Conservation (phyloP, 2,888 invertebrate genomes). For the Danaus chrysippus region DNA sequence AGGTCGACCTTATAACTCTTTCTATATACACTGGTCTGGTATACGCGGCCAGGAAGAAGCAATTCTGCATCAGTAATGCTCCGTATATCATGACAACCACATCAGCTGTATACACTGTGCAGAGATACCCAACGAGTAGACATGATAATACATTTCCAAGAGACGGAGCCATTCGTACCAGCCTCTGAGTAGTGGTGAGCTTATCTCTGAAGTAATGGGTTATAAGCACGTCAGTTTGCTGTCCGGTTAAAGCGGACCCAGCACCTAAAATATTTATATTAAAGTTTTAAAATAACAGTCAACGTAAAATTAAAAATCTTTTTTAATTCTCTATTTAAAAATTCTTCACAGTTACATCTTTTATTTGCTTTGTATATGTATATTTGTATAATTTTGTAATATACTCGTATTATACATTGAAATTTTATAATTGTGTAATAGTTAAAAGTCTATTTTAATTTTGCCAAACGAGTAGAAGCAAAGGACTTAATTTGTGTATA, state of each 20-base stretch:
- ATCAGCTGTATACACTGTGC: conserved; percentile 60
- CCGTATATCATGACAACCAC: conserved; percentile 77
- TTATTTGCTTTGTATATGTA: too few relatives aligned
- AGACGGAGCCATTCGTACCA: conserved; percentile 73
- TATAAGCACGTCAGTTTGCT: conserved; percentile 79
- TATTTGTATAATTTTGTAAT: too few relatives aligned
- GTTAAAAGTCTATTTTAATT: too few relatives aligned
- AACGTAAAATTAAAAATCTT: too few relatives aligned
- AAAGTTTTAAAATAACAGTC: background rate
- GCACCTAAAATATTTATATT: conserved; percentile 61
- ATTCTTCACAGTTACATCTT: too few relatives aligned
- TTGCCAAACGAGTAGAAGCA: too few relatives aligned
- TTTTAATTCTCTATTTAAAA: too few relatives aligned
- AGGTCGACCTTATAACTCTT: conserved; percentile 64
- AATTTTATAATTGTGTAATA: too few relatives aligned
- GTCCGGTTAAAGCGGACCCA: conserved; percentile 77
- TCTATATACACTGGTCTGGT: conserved; percentile 77
- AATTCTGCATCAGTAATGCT: conserved; percentile 78
- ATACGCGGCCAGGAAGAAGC: conserved; percentile 73
- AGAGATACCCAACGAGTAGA: conserved; percentile 70
- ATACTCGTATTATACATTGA: too few relatives aligned
- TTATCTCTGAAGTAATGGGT: conserved; percentile 80
- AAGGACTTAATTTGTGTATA: too few relatives aligned
- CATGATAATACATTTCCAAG: conserved; percentile 77
- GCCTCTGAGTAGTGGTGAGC: conserved; percentile 69